phyloP scores from a whole-genome alignment of 1,140 invertebrate species.

The Caenorhabditis latens region DNA sequence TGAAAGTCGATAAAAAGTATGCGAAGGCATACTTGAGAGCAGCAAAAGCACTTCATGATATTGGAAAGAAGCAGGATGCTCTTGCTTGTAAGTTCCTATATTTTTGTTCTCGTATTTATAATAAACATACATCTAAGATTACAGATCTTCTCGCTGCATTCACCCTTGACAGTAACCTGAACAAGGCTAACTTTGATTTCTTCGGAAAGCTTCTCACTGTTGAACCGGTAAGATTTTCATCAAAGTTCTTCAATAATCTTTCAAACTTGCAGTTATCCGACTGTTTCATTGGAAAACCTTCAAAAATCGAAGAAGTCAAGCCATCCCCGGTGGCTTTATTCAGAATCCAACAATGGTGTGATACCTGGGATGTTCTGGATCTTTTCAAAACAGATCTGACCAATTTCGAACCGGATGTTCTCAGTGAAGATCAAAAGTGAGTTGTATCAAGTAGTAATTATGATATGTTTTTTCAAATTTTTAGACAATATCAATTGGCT shows the following conservation, averaged over 20 bases:
- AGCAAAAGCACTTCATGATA: slow-evolving; percentile 9
- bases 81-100: slow-evolving; percentile 8
- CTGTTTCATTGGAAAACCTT: slow-evolving; percentile 30
- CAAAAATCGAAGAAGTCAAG: not conserved
- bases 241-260: not conserved
- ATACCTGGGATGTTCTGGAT: slow-evolving; percentile 36
- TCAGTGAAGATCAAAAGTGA: slow-evolving; percentile 29
- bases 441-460: no score
- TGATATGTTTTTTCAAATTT: not conserved
- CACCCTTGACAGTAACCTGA: not conserved
- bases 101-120: not conserved
- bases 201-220: slow-evolving; percentile 29
- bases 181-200: slow-evolving; percentile 29
- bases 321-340: slow-evolving; percentile 14
- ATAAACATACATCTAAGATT: not conserved
- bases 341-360: slow-evolving; percentile 52
- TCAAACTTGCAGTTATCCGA: not conserved
- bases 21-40: slow-evolving; percentile 20
- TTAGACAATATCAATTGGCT: not conserved
- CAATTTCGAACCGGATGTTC: slow-evolving; percentile 9
- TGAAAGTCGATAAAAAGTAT: slow-evolving; percentile 43
- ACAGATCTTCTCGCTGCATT: slow-evolving; percentile 10
- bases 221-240: not conserved
- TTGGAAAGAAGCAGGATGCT: slow-evolving; percentile 32
- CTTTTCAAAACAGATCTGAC: slow-evolving; percentile 30